phyloP scores from a whole-genome alignment of 53 echinoderm and acorn worm genomes.

The Henricia sp. region DNA sequence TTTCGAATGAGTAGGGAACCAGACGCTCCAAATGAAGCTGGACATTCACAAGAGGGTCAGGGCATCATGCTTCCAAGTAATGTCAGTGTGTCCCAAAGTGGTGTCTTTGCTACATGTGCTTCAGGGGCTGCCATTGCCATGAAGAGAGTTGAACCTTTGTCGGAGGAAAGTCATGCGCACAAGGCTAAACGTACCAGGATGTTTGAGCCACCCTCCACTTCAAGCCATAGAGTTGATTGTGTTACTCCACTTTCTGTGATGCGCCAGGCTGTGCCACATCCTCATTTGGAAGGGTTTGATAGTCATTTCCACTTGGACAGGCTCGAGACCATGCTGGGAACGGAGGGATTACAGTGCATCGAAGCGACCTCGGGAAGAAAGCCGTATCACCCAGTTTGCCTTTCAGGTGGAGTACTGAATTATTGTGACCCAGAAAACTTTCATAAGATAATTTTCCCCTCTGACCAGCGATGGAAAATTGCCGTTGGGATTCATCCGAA shows the following conservation, averaged over 20 bases:
- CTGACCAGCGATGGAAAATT: slow-evolving; percentile 9
- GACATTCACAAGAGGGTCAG: not conserved
- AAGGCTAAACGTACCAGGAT: too few species aligned
- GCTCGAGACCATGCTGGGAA: not conserved
- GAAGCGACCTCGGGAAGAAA: not conserved
- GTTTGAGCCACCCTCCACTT: too few species aligned
- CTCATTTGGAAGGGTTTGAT: slow-evolving; percentile 34
- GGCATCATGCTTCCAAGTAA: too few species aligned
- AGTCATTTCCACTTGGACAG: slow-evolving; percentile 51
- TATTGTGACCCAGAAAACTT: slow-evolving; percentile 29
- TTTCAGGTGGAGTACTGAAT: slow-evolving; percentile 23
- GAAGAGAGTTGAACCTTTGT: too few species aligned
- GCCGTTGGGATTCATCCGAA: slow-evolving; percentile 58
- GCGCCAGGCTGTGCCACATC: too few species aligned
- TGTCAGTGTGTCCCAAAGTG: too few species aligned
- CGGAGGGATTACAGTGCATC: not conserved
- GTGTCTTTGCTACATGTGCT: too few species aligned
- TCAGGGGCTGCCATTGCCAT: too few species aligned
- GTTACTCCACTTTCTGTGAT: too few species aligned
- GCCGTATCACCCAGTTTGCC: not conserved
- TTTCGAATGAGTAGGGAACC: not conserved
- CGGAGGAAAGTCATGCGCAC: too few species aligned
- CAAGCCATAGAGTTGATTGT: too few species aligned
- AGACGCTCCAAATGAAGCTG: too few species aligned
- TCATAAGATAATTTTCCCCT: not conserved